Base-by-base conservation (phyloP, 2,888 invertebrate genomes). In the Blastobasis adustella region DNA sequence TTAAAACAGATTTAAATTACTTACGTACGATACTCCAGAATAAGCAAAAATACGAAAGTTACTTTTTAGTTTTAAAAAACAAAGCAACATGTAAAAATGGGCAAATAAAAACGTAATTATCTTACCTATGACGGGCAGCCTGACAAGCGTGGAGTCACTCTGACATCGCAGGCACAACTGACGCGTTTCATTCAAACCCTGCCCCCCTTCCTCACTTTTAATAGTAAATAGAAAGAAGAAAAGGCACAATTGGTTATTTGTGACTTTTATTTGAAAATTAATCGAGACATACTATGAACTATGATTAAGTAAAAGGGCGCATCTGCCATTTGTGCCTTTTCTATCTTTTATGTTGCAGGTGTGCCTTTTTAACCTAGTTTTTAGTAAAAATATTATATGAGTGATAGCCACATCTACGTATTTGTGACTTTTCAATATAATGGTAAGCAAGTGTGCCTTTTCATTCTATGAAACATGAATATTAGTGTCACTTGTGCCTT, bases 151-250 rank as follows among this genome's bases (percentile, higher is more conserved):
- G 48, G 48, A 48, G 40, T 48, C 48, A 40, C 6, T 41, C 40
- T 41, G 48, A 48, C 42, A 48, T 41, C 36, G 40, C 48, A n/a
- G 48, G 42, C 48, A 48, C 41, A 48, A 49, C 42, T 49, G 48
- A n/a, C 48, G 48, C 48, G 48, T 42, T 49, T 49, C 42, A 49
- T 37, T 49, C 48, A 49, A 49, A 49, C 48, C 48, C 40, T 49
- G 48, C 48, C 48, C 48, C 48, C 48, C 42, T 42, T 42, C 48
- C 48, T 40, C 48, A 48, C 41, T 41, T 41, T 41, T 48, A 48
- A 48, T 48, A 36, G 48, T 48, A 48, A 48, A 48, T 48, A 48
- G 37, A 41, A 23, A 9, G 37, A 48, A 48, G 42, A 48, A 48
- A 48, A 48, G 48, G 48, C 48, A 48, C 42, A 48, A 48, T 41